These are phyloP conservation scores for Anguilla anguilla DNA, from an alignment of 2,797 vertebrate genomes.

Conservation along the genomic window DNA sequence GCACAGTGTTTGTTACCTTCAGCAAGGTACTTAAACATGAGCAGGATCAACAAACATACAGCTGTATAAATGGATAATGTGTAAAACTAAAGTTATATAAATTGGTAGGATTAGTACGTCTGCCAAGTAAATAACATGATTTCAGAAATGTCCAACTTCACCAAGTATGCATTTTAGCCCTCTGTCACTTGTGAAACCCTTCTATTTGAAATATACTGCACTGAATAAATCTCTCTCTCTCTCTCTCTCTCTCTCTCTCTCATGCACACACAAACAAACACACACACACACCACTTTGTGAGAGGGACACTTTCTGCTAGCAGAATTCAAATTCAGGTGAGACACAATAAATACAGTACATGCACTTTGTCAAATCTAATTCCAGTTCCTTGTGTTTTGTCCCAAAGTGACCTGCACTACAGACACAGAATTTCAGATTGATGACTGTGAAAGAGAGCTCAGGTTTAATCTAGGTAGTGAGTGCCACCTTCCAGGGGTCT, in stretches of 20 bases:
- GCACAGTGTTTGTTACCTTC: not conserved
- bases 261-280: not conserved
- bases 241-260: not conserved
- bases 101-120: not conserved
- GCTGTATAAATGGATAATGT: not conserved
- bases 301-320: not conserved
- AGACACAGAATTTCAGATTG: slow-evolving; percentile 46
- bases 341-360: slow-evolving; percentile 58
- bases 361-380: slow-evolving; percentile 47
- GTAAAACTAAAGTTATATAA: not conserved
- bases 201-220: slow-evolving; percentile 34
- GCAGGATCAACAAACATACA: not conserved
- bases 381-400: slow-evolving; percentile 46
- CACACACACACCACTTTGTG: too few relatives aligned
- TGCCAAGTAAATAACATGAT: not conserved
- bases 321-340: slow-evolving; percentile 32
- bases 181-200: not conserved
- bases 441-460: slow-evolving; percentile 46
- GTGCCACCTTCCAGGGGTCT: slow-evolving; percentile 39
- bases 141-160: not conserved
- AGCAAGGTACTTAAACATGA: not conserved
- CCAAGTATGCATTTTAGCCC: not conserved
- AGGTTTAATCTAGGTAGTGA: slow-evolving; percentile 46
- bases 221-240: slow-evolving; percentile 21
- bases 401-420: slow-evolving; percentile 54